Conservation (phyloP, 2,888 invertebrate genomes). For the Drosophila aldrichi region DNA sequence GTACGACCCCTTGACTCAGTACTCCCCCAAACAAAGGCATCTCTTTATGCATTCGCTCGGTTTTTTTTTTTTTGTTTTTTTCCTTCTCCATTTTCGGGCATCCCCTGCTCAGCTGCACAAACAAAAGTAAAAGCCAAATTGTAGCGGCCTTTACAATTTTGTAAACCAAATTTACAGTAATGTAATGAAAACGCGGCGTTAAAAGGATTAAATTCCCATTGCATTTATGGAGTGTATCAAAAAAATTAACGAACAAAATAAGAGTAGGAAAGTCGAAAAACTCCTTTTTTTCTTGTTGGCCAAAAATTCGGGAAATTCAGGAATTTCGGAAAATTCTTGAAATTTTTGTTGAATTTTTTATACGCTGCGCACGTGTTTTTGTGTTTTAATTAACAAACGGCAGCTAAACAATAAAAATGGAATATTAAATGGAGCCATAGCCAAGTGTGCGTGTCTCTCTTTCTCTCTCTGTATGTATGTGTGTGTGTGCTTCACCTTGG, state of each 20-base stretch:
- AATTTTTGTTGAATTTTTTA: slow-evolving; percentile 69
- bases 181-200: slow-evolving; percentile 79
- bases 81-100: slow-evolving; percentile 18
- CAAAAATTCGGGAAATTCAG: neutral
- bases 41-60: slow-evolving; percentile 27
- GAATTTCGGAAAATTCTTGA: slow-evolving; percentile 6
- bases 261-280: neutral
- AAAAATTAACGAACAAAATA: slow-evolving; percentile 7
- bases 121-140: slow-evolving; percentile 58
- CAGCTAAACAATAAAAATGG: slow-evolving; percentile 76
- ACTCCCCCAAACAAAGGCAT: slow-evolving; percentile 24
- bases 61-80: too few relatives aligned
- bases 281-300: neutral
- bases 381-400: slow-evolving; percentile 79
- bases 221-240: slow-evolving; percentile 52
- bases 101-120: slow-evolving; percentile 17
- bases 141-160: slow-evolving; percentile 62
- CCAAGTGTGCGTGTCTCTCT: slow-evolving; percentile 21
- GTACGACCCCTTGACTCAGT: slow-evolving; percentile 5
- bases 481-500: slow-evolving; percentile 65
- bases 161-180: slow-evolving; percentile 70
- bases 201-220: slow-evolving; percentile 78
- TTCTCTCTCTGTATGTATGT: slow-evolving; percentile 11
- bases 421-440: slow-evolving; percentile 66
- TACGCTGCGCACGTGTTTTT: slow-evolving; percentile 79